Base-by-base conservation (phyloP, 2,113 vertebrate species). In the Nasalis larvatus region DNA sequence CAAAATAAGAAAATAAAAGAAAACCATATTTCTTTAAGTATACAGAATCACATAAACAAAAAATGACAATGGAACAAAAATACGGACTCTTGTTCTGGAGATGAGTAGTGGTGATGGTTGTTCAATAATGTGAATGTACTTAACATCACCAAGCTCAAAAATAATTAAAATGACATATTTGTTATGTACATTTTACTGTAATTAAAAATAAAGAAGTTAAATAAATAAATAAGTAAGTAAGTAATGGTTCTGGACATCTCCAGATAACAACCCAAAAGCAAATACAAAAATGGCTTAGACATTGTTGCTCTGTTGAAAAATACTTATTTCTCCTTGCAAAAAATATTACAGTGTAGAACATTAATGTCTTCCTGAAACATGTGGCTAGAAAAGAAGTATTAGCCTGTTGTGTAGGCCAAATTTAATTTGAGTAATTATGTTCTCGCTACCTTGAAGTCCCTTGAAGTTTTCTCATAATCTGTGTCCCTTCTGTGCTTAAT, bases 361-460 rank as follows among this genome's bases (percentile, higher is more conserved):
- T 83, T 88, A 86, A 89, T 54, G 82, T 95, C 73, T 91, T 35
- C 45, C 40, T 73, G 82, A 92, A 96, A 94, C 42, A 68, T 82
- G 82, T 76, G 47, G 77, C 82, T 92, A 84, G 87, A 85, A 95
- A 83, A 87, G 54, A 85, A 96, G 85, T 54, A 93, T 96, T 71
- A 86, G 68, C 42, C 42, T 88, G 47, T 37, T 94, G 87, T 82
- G 95, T 49, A 54, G 88, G 49, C 88, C 96, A 97, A 92, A 95
- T 96, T 85, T 88, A 80, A 96, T 97, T 96, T 97, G 68, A 74
- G 85, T 96, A 96, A 97, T 96, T 93, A 94, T 86, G 73, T 91
- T 91, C 92, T 94, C 63, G 63, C 87, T 96, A 93, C 71, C 83
- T 95, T 0, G 0, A 91, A 94, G 91, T 94, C 96, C 95, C 95